Base-by-base conservation (phyloP, 2,797 vertebrate species). In the Myoxocephalus aenaeus region DNA sequence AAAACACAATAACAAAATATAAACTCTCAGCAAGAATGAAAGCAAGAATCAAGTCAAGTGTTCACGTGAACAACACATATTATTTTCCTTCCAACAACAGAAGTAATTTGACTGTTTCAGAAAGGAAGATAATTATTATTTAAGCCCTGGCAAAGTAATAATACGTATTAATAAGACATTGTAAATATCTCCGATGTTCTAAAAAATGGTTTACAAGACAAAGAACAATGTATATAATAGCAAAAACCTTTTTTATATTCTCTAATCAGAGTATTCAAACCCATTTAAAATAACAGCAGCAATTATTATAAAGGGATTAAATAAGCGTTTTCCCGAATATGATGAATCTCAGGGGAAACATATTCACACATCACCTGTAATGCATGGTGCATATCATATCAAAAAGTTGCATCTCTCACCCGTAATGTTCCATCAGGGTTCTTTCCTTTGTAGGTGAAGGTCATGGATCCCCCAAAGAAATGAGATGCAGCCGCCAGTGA, bases 401-500 rank as follows among this genome's bases (percentile, higher is more conserved):
- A 4, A 22, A 42, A 58, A 59, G 27, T 27, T 20, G 1, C 0
- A 10, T 15, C 9, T 17, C 82, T 88, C 61, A 92, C 92, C 66
- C 1, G 70, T 17, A 53, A 57, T 0, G 65, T 44, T 29, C 92
- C 88, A 22, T 90, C 80, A 7, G 81, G n/a, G 46, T 81, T 84
- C 44, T 6, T 44, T 29, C 80, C 83, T 73, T 74, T 91, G 69
- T 69, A 65, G 42, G 3, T 34, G 71, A 32, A 86, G n/a, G 18
- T 62, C 17, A 9, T 0, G 0, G 2, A 25, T 17, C 72, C 90
- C 0, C 84, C 92, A 0, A 1, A 70, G 12, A 9, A 3, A 66
- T 89, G 83, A 0, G 85, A 84, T 0, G 90, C 89, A 2, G 81
- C 80, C 0, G 36, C 78, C 70, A 83, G 74, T 1, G 86, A 81